phyloP scores from a whole-genome alignment of 2,113 vertebrate genomes.

The human (Homo sapiens) region GRCh38 chr17:66227001-66227500 shows the following conservation, averaged over 20 bases:
- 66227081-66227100: no score
- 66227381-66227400: neutral
- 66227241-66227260: neutral
- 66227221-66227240: conserved; percentile 16
- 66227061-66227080: no score
- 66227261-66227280: neutral
- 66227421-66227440: neutral
- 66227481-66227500: neutral
- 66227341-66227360: neutral
- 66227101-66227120: no score
- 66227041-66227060: no score
- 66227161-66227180: no score
- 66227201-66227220: neutral
- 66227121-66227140: no score
- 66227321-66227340: conserved; percentile 9
- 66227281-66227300: neutral
- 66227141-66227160: no score
- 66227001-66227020: no score
- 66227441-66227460: neutral
- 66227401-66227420: neutral
- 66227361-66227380: neutral
- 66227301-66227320: neutral
- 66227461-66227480: conserved; percentile 5
- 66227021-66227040: no score
- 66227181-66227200: neutral